Percentiles rank a stretch among this genome's conserved stretches.
Evolutionary conservation across 2,888 invertebrate species (phyloP).

Genomic region (Gandaritis pyraliata): DNA sequence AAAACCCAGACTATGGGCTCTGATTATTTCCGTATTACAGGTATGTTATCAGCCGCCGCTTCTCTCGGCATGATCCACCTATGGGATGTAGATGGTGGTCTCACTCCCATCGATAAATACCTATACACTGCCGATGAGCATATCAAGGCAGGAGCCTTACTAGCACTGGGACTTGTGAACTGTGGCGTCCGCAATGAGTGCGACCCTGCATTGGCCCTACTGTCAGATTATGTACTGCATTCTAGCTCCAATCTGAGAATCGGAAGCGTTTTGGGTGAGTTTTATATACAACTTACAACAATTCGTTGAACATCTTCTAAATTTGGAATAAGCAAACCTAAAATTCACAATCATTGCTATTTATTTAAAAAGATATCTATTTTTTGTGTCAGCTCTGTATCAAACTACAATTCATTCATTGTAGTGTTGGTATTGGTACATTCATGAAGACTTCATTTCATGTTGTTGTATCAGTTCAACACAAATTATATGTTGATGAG

Average conservation of each 20-base stretch:
- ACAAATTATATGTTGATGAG: too few relatives aligned
- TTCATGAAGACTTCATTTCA: too few relatives aligned
- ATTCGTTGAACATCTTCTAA: too few relatives aligned
- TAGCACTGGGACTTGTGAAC: slow-evolving; percentile 98
- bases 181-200: slow-evolving; percentile 99
- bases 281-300: not conserved
- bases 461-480: too few relatives aligned
- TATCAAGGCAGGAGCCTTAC: slow-evolving; percentile 97
- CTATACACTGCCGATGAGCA: slow-evolving; percentile 97
- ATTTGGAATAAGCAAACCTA: too few relatives aligned
- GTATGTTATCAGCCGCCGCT: slow-evolving; percentile 98
- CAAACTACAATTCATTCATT: too few relatives aligned
- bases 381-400: too few relatives aligned
- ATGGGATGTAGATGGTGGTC: slow-evolving; percentile 99
- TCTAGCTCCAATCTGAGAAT: slow-evolving; percentile 92
- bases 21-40: slow-evolving; percentile 46
- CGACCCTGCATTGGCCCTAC: slow-evolving; percentile 97
- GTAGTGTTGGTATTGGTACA: too few relatives aligned
- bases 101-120: slow-evolving; percentile 99
- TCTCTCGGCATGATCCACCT: slow-evolving; percentile 97
- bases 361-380: too few relatives aligned
- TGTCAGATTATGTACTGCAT: slow-evolving; percentile 96
- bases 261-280: slow-evolving; percentile 88
- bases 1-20: too few relatives aligned
- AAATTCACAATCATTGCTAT: too few relatives aligned